These are phyloP conservation scores for Abrostola triplasia DNA, from an alignment of 2,888 invertebrate species.

Conservation along the genomic window DNA sequence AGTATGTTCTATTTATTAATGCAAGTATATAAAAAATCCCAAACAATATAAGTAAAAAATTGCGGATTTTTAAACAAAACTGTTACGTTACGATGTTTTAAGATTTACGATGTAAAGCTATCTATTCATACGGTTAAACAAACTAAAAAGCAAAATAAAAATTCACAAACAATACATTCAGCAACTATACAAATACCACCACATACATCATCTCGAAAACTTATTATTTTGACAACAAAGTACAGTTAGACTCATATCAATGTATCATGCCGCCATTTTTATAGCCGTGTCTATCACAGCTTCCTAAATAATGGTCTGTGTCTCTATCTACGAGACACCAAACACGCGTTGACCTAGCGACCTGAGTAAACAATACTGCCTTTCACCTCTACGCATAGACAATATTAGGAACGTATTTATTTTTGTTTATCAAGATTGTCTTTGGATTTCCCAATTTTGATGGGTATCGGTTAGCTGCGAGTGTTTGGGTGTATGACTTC, in stretches of 20 bases:
- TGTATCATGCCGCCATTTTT: conserved; percentile 57
- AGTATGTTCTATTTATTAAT: no score
- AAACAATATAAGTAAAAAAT: no score
- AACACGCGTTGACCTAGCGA: conserved; percentile 56
- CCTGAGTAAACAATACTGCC: conserved; percentile 62
- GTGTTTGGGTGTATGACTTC: conserved; percentile 3
- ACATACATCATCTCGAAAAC: conserved; percentile 40
- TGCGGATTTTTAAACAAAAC: no score
- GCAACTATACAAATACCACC: conserved; percentile 31
- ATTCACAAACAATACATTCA: conserved; percentile 28
- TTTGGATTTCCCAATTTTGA: conserved; percentile 49
- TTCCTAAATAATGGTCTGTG: conserved; percentile 58
- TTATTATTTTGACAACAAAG: conserved; percentile 42
- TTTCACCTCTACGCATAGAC: conserved; percentile 60
- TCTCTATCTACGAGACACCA: conserved; percentile 49
- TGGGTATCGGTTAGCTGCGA: conserved; percentile 25
- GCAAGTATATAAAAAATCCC: no score
- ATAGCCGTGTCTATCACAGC: conserved; percentile 48
- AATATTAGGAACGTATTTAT: conserved; percentile 60
- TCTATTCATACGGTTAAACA: no score
- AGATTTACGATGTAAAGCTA: no score
- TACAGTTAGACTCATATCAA: conserved; percentile 57
- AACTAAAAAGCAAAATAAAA: conserved; percentile 6
- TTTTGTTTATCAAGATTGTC: conserved; percentile 58
- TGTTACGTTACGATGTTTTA: no score